Conservation (phyloP, 2,888 invertebrate genomes). For the Exocentrus adspersus region DNA sequence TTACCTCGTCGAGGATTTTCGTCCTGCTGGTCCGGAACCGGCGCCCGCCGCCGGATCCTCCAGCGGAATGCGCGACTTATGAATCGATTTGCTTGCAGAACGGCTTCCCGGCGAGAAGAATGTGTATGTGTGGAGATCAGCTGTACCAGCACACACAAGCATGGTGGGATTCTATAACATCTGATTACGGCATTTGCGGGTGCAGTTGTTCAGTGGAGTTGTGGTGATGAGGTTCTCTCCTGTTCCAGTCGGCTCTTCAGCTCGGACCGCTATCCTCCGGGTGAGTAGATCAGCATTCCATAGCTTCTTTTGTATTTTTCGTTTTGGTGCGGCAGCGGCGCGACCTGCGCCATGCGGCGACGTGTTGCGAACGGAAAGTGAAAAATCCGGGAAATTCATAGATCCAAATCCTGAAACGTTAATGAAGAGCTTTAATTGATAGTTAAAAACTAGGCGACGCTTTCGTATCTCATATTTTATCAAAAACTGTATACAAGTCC, state of each 20-base stretch:
- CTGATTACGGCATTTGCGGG: slow-evolving; percentile 44
- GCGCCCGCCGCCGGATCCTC: neutral
- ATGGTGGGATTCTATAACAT: slow-evolving; percentile 34
- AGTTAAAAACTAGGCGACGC: too few relatives aligned
- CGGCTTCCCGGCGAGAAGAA: slow-evolving; percentile 1
- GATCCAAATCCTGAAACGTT: too few relatives aligned
- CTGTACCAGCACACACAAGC: slow-evolving; percentile 9
- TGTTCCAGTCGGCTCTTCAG: slow-evolving; percentile 55
- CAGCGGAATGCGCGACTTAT: slow-evolving; percentile 14
- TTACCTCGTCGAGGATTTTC: neutral
- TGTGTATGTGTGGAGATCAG: slow-evolving; percentile 18
- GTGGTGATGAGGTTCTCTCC: slow-evolving; percentile 31
- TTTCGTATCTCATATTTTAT: neutral
- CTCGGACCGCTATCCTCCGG: slow-evolving; percentile 41
- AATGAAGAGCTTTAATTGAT: too few relatives aligned
- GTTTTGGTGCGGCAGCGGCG: too few relatives aligned
- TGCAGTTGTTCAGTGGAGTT: slow-evolving; percentile 61
- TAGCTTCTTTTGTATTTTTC: slow-evolving; percentile 48
- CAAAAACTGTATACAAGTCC: neutral
- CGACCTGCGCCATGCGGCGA: slow-evolving; percentile 60
- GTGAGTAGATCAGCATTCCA: slow-evolving; percentile 50
- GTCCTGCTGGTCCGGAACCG: neutral
- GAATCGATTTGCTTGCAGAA: slow-evolving; percentile 29
- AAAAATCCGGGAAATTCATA: too few relatives aligned
- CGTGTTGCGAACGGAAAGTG: slow-evolving; percentile 64